Conservation (phyloP, 1,140 invertebrate genomes). For the Nixonia krombeini region DNA sequence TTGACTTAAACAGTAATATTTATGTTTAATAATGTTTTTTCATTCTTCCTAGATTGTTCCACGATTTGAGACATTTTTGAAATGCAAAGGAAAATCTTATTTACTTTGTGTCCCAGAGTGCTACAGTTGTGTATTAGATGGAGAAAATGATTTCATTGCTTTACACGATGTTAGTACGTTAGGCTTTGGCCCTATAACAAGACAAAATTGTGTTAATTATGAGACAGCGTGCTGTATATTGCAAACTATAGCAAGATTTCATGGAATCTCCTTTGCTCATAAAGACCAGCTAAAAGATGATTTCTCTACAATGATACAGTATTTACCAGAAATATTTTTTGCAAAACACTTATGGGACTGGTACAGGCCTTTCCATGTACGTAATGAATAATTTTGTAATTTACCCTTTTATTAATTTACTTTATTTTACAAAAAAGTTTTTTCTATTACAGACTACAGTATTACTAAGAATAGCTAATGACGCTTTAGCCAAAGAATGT, state of each 20-base stretch:
- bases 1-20: no score
- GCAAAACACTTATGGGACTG: slow-evolving; percentile 73
- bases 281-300: slow-evolving; percentile 75
- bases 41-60: slow-evolving; percentile 53
- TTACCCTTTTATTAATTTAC: slow-evolving; percentile 13
- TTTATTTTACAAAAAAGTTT: neutral
- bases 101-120: slow-evolving; percentile 67
- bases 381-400: slow-evolving; percentile 30
- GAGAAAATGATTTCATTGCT: slow-evolving; percentile 77
- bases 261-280: slow-evolving; percentile 79
- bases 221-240: slow-evolving; percentile 72
- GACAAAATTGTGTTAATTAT: slow-evolving; percentile 72
- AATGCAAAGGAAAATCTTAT: slow-evolving; percentile 41
- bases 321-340: slow-evolving; percentile 75
- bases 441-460: slow-evolving; percentile 10
- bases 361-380: slow-evolving; percentile 76
- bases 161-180: slow-evolving; percentile 76
- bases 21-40: slow-evolving; percentile 57
- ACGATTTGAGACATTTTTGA: slow-evolving; percentile 56
- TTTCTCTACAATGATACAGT: slow-evolving; percentile 69
- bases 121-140: slow-evolving; percentile 73
- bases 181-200: slow-evolving; percentile 70
- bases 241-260: slow-evolving; percentile 77
- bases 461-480: slow-evolving; percentile 61
- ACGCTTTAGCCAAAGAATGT: slow-evolving; percentile 77